Evolutionary conservation across 2,888 invertebrate species (phyloP).

Genomic region (Conops quadrifasciatus): DNA sequence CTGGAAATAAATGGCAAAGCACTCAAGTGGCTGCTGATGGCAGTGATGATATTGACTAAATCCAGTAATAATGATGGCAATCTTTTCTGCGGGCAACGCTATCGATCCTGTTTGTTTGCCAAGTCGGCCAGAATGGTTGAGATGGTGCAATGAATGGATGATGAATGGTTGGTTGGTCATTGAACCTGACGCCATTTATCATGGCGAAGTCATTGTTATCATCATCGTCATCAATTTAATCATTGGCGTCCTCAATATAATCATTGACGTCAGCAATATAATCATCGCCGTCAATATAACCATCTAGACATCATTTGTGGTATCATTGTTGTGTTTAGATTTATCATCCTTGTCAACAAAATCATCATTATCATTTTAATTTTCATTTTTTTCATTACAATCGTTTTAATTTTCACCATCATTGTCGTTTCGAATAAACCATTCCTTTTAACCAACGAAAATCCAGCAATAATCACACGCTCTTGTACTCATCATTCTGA

Average conservation of each 20-base stretch:
- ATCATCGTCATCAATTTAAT: too few relatives aligned
- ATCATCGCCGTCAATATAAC: too few relatives aligned
- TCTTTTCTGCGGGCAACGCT: background rate
- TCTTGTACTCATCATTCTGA: conserved; percentile 14
- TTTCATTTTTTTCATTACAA: background rate
- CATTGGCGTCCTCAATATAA: too few relatives aligned
- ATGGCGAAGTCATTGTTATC: too few relatives aligned
- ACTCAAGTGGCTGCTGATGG: background rate
- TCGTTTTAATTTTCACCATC: background rate
- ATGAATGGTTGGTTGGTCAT: conserved; percentile 10
- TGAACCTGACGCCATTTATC: conserved; percentile 19
- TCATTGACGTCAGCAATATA: too few relatives aligned
- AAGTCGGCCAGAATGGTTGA: background rate
- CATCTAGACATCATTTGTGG: too few relatives aligned
- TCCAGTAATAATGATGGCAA: conserved; percentile 14
- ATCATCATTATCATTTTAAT: too few relatives aligned
- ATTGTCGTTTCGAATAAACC: background rate
- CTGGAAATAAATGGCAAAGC: background rate
- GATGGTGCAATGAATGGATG: background rate
- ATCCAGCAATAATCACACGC: conserved; percentile 23
- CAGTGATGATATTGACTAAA: background rate
- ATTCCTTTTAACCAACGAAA: too few relatives aligned
- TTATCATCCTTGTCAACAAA: too few relatives aligned
- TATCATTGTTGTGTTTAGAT: too few relatives aligned
- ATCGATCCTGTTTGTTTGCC: conserved; percentile 3